A percentile compares a stretch with the other conserved stretches of the same genome.
phyloP scores from a whole-genome alignment of 64 coral and sea anemone genomes.

The Stichodactyla helianthus region DNA sequence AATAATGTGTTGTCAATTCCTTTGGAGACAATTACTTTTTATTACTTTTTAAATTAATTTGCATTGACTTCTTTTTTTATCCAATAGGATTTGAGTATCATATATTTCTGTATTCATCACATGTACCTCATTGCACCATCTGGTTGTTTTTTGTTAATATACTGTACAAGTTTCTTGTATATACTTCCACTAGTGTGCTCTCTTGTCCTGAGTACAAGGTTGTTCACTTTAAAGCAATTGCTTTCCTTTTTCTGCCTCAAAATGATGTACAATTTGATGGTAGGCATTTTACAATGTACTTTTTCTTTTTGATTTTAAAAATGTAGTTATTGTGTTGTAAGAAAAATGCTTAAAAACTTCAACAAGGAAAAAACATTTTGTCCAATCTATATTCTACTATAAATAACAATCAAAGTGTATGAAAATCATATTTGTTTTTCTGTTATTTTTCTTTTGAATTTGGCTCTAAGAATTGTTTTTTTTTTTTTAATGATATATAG shows the following conservation, averaged over 20 bases:
- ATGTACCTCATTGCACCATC: neutral
- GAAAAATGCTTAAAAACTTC: too few species aligned
- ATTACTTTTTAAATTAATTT: neutral
- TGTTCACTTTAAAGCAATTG: neutral
- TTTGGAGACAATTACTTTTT: neutral
- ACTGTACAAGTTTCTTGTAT: too few species aligned
- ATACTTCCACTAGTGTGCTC: neutral
- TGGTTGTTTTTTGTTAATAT: neutral
- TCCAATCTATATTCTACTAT: too few species aligned
- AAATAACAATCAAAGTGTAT: too few species aligned
- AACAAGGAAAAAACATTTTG: too few species aligned
- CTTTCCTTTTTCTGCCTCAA: neutral
- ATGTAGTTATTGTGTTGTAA: neutral
- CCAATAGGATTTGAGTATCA: neutral
- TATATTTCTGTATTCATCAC: neutral
- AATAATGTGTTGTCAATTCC: neutral
- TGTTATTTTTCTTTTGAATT: too few species aligned
- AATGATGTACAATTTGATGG: neutral
- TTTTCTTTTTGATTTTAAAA: neutral
- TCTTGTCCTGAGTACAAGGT: neutral
- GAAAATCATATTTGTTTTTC: too few species aligned
- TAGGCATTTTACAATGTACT: neutral
- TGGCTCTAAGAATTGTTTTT: too few species aligned
- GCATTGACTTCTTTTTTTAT: neutral
- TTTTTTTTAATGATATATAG: too few species aligned